phyloP scores from a whole-genome alignment of 1,140 invertebrate genomes.

The Gonatopus flavifemur region DNA sequence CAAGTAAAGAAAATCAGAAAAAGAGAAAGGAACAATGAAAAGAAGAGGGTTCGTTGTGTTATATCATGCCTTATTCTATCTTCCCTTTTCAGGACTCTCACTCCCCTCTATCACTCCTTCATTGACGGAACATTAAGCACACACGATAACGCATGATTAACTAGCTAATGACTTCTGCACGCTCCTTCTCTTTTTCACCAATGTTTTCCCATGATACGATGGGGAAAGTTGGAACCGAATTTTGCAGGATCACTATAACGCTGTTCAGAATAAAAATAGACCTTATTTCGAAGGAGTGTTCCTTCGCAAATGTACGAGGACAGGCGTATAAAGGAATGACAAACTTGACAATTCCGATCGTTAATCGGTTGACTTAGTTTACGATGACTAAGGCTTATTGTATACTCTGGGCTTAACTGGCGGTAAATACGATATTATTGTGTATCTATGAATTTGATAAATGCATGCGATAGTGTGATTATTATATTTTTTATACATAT shows the following conservation, averaged over 20 bases:
- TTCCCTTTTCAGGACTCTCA: conserved; percentile 34
- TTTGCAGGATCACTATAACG: conserved; percentile 27
- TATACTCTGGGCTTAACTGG: no score
- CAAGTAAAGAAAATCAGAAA: conserved; percentile 37
- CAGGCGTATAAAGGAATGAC: no score
- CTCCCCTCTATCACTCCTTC: conserved; percentile 51
- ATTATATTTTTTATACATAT: no score
- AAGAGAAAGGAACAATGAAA: conserved; percentile 7
- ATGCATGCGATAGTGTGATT: no score
- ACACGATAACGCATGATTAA: conserved; percentile 60
- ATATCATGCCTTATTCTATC: no score
- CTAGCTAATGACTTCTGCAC: conserved; percentile 54
- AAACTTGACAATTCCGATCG: conserved; percentile 18
- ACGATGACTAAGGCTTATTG: no score
- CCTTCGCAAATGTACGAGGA: conserved; percentile 12
- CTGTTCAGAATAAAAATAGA: conserved; percentile 10
- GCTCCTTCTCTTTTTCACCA: conserved; percentile 15
- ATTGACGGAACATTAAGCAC: conserved; percentile 58
- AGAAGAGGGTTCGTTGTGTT: no score
- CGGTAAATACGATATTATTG: no score
- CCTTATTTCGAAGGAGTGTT: conserved; percentile 5
- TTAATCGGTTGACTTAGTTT: conserved; percentile 24
- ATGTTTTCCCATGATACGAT: not conserved
- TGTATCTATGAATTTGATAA: no score
- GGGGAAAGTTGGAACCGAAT: conserved; percentile 11